These are phyloP conservation scores for Pycnonotus jocosus DNA, from an alignment of 2,113 vertebrate genomes.

Conservation along the genomic window DNA sequence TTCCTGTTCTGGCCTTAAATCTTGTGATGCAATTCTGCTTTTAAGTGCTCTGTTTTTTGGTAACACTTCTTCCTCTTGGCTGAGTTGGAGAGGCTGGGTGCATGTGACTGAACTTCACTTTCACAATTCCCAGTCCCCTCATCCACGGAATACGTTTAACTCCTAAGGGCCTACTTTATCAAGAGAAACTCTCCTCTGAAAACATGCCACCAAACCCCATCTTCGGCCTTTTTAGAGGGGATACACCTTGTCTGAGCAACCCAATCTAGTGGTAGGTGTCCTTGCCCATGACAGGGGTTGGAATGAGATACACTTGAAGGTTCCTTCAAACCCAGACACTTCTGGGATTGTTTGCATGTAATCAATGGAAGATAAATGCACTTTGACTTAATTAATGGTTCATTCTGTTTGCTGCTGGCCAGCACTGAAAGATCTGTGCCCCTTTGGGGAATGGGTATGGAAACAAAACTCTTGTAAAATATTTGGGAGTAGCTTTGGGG, in stretches of 20 bases:
- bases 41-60: background rate
- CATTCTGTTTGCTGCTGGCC: background rate
- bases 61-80: background rate
- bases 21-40: background rate
- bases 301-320: background rate
- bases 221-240: background rate
- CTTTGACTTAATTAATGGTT: background rate
- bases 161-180: background rate
- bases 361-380: background rate
- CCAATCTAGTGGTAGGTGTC: background rate
- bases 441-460: background rate
- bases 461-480: background rate
- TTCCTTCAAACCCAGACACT: background rate
- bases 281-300: background rate
- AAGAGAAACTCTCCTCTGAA: background rate
- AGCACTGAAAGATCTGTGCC: background rate
- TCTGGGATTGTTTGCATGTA: background rate
- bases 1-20: background rate
- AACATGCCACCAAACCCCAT: background rate
- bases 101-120: background rate
- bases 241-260: background rate
- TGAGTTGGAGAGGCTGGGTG: background rate
- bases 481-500: background rate
- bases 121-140: background rate
- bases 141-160: accelerated